phyloP scores from a whole-genome alignment of 2,113 vertebrate genomes.

The Thunnus thynnus region DNA sequence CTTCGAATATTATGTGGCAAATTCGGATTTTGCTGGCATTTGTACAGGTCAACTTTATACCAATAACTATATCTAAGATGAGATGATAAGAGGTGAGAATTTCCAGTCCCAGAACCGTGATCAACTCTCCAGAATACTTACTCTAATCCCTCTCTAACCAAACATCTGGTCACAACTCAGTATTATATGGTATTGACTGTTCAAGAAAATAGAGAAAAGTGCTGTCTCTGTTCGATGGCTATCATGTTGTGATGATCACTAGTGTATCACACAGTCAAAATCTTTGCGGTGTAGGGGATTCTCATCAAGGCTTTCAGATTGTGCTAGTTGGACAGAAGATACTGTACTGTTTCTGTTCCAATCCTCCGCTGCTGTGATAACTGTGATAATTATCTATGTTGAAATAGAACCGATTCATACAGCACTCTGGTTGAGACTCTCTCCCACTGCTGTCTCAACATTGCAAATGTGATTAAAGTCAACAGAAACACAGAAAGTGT shows the following conservation, averaged over 20 bases:
- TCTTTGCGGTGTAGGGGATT: slow-evolving; percentile 22
- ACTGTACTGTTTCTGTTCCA: slow-evolving; percentile 27
- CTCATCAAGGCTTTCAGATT: slow-evolving; percentile 41
- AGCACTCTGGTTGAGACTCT: not conserved
- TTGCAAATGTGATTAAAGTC: not conserved
- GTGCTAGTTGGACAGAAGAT: slow-evolving; percentile 35
- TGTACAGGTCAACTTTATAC: too few species aligned
- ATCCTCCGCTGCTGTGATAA: slow-evolving; percentile 35
- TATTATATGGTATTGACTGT: not conserved
- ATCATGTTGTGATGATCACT: slow-evolving; percentile 42
- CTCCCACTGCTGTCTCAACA: not conserved
- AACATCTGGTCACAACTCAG: slow-evolving; percentile 12
- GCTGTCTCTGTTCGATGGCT: slow-evolving; percentile 22
- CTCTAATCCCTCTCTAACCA: not conserved
- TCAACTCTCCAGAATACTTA: not conserved
- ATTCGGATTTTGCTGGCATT: too few species aligned
- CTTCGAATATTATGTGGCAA: too few species aligned
- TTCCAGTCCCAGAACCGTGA: too few species aligned
- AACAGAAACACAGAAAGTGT: not conserved
- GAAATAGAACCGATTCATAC: not conserved
- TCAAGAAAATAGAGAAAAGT: slow-evolving; percentile 7
- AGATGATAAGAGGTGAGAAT: too few species aligned
- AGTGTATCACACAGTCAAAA: slow-evolving; percentile 11
- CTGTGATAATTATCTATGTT: slow-evolving; percentile 26
- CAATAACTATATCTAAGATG: too few species aligned